Percentiles rank a stretch among this genome's conserved stretches.
Conservation (phyloP, 2,113 vertebrate genomes). For the Mirounga angustirostris region DNA sequence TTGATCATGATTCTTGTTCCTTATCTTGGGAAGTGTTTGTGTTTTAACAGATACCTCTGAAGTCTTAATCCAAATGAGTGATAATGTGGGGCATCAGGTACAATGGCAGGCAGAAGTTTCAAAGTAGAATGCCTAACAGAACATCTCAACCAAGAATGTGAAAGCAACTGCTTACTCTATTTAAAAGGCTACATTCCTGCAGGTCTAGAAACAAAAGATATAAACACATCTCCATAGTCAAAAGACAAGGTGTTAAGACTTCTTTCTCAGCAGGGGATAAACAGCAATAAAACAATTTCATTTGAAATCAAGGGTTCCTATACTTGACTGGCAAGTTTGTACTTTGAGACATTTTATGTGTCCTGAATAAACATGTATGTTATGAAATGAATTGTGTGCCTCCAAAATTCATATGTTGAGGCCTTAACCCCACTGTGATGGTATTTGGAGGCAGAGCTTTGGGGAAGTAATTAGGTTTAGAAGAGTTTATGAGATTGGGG, state of each 20-base stretch:
- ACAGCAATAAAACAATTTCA: not conserved
- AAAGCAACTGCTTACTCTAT: not conserved
- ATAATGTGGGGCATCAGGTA: not conserved
- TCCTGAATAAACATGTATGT: not conserved
- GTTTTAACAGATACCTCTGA: not conserved
- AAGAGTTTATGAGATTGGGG: not conserved
- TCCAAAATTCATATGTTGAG: not conserved
- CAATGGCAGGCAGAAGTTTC: not conserved
- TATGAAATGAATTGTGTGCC: not conserved
- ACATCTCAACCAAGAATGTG: not conserved
- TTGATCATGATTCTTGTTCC: not conserved
- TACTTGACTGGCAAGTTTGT: not conserved
- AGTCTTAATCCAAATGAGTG: not conserved
- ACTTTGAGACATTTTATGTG: not conserved
- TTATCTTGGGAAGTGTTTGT: not conserved
- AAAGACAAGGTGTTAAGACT: not conserved
- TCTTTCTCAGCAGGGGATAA: not conserved
- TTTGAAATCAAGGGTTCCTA: not conserved
- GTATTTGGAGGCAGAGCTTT: not conserved
- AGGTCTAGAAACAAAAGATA: slow-evolving; percentile 2
- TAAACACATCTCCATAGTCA: not conserved
- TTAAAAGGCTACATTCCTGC: not conserved
- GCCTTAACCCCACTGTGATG: not conserved
- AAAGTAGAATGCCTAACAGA: not conserved
- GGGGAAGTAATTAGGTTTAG: not conserved